phyloP scores from a whole-genome alignment of 2,888 invertebrate species.

The Mesoligia furuncula region DNA sequence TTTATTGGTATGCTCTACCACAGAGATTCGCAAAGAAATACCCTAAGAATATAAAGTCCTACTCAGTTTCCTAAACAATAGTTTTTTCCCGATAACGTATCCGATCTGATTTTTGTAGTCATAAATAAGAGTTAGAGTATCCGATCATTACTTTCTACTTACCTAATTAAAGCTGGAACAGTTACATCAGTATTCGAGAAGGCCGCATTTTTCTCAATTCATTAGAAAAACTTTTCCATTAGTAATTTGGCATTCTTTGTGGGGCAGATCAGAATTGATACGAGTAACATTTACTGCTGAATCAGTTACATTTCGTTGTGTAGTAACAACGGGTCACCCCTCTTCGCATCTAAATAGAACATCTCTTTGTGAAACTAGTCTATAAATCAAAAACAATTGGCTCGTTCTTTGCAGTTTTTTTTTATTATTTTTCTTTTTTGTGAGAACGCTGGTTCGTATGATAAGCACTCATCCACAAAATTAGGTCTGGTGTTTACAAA shows the following conservation, averaged over 20 bases:
- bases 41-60: background rate
- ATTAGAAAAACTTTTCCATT: constrained; percentile 68
- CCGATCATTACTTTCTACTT: constrained; percentile 58
- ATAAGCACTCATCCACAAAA: constrained; percentile 63
- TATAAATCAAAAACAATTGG: constrained; percentile 67
- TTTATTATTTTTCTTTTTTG: constrained; percentile 50
- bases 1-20: constrained; percentile 1
- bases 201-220: constrained; percentile 64
- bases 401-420: constrained; percentile 60
- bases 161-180: constrained; percentile 54
- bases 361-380: constrained; percentile 65
- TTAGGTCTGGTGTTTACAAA: constrained; percentile 59
- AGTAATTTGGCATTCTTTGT: constrained; percentile 64
- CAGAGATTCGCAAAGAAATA: background rate
- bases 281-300: constrained; percentile 63
- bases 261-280: constrained; percentile 60
- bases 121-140: constrained; percentile 52
- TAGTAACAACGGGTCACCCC: constrained; percentile 63
- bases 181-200: constrained; percentile 61
- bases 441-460: constrained; percentile 49
- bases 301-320: constrained; percentile 59
- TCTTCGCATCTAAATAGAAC: constrained; percentile 65
- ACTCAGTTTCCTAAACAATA: constrained; percentile 21
- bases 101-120: constrained; percentile 36
- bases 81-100: constrained; percentile 23